A percentile compares a stretch with the other conserved stretches of the same genome.
Evolutionary conservation across 2,888 invertebrate species (phyloP).

Genomic region (Drosophila neotestacea): DNA sequence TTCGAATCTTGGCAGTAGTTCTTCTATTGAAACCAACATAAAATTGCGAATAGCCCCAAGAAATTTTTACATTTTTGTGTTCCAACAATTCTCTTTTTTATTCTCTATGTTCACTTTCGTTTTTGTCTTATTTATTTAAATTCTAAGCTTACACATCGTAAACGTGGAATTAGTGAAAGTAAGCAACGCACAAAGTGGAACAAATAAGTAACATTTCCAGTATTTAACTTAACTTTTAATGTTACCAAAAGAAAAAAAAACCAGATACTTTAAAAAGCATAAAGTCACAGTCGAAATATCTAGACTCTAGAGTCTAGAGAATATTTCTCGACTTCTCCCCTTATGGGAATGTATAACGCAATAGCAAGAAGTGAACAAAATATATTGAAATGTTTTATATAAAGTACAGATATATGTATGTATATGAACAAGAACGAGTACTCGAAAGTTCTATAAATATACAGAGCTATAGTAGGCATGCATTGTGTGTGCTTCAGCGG

Average conservation of each 20-base stretch:
- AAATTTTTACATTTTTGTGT: not conserved
- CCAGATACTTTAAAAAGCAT: conserved; percentile 4
- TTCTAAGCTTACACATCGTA: conserved; percentile 8
- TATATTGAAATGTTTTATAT: conserved; percentile 28
- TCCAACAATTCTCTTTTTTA: not conserved
- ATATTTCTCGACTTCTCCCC: conserved; percentile 18
- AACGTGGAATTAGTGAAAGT: conserved; percentile 23
- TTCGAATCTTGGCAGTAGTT: not conserved
- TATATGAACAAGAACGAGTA: conserved; percentile 7
- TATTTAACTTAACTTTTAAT: not conserved
- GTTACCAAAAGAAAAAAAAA: too few relatives aligned
- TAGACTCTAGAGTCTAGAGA: conserved; percentile 10
- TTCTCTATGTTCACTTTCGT: conserved; percentile 4
- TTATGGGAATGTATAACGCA: conserved; percentile 33
- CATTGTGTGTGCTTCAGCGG: conserved; percentile 31
- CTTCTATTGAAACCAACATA: not conserved
- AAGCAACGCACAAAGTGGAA: conserved; percentile 10
- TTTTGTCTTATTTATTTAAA: conserved; percentile 8
- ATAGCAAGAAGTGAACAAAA: conserved; percentile 23
- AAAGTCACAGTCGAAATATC: not conserved
- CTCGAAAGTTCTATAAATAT: conserved; percentile 45
- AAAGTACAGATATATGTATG: conserved; percentile 13
- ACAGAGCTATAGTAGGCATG: conserved; percentile 23
- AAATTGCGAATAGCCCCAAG: not conserved
- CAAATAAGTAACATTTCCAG: not conserved